A percentile compares a stretch with the other conserved stretches of the same genome.
phyloP scores from a whole-genome alignment of 1,140 invertebrate species.

The Odontomachus brunneus region DNA sequence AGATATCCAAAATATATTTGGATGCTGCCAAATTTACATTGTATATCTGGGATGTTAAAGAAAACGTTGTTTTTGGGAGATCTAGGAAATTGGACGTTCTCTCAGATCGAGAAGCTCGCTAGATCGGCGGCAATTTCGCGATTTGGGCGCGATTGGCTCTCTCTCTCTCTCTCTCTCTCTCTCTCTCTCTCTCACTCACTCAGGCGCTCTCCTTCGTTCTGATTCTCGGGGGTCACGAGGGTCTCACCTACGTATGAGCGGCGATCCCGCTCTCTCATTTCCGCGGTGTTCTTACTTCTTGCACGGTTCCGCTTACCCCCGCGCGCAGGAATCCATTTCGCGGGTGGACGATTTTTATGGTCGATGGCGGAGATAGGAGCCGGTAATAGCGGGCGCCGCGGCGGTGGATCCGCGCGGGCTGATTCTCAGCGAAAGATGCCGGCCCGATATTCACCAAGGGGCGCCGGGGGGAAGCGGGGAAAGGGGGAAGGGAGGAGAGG shows the following conservation, averaged over 20 bases:
- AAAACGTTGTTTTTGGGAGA: too few species aligned
- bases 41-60: too few species aligned
- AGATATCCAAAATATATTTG: too few species aligned
- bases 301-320: slow-evolving; percentile 30
- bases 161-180: too few species aligned
- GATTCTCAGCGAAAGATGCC: slow-evolving; percentile 45
- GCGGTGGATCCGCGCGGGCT: slow-evolving; percentile 35
- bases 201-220: too few species aligned
- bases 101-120: too few species aligned
- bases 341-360: slow-evolving; percentile 72
- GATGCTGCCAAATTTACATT: too few species aligned
- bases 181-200: too few species aligned
- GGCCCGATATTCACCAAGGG: slow-evolving; percentile 24
- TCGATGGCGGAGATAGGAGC: slow-evolving; percentile 60
- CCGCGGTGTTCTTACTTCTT: slow-evolving; percentile 2
- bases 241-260: background rate
- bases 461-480: too few species aligned
- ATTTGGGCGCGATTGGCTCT: background rate
- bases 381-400: slow-evolving; percentile 42
- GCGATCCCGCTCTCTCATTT: slow-evolving; percentile 29
- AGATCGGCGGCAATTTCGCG: too few species aligned
- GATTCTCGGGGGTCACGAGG: background rate
- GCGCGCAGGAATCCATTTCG: slow-evolving; percentile 67
- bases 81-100: background rate
- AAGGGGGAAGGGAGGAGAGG: background rate